Evolutionary conservation across 2,888 invertebrate genomes (phyloP).

Genomic region (Epiblema foenella): DNA sequence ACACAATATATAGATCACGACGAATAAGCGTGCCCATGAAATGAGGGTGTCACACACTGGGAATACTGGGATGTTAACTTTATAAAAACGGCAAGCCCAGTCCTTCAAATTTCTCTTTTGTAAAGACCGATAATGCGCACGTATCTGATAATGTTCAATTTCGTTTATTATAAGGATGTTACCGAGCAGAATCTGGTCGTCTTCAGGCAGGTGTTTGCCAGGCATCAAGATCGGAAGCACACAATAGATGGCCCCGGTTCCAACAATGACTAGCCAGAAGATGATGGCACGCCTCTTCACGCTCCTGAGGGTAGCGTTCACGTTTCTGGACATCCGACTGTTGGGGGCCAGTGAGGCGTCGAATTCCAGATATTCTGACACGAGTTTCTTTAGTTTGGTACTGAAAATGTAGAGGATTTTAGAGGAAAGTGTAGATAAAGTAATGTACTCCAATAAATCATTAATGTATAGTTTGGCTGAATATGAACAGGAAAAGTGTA

Average conservation of each 20-base stretch:
- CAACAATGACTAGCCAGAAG: constrained; percentile 61
- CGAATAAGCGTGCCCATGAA: too few relatives aligned
- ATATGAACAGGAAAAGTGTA: too few relatives aligned
- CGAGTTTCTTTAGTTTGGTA: constrained; percentile 53
- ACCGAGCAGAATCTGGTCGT: constrained; percentile 43
- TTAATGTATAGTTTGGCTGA: too few relatives aligned
- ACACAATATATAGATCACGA: too few relatives aligned
- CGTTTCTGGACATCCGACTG: constrained; percentile 59
- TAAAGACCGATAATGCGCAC: neutral
- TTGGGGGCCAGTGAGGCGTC: constrained; percentile 51
- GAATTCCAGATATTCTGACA: constrained; percentile 53
- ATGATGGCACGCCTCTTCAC: constrained; percentile 63
- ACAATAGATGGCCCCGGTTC: constrained; percentile 57
- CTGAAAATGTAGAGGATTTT: constrained; percentile 49
- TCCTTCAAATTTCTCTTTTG: neutral
- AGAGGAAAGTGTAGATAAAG: neutral
- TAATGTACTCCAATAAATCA: too few relatives aligned
- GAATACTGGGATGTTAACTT: too few relatives aligned
- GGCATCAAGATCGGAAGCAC: constrained; percentile 54
- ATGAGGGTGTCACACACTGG: too few relatives aligned
- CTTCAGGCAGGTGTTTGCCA: constrained; percentile 62
- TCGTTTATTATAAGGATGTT: constrained; percentile 25
- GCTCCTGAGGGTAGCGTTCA: constrained; percentile 52
- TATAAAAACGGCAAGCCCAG: neutral
- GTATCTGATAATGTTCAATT: too few relatives aligned